Conservation (phyloP, 2,888 invertebrate genomes). For the Cerastoderma edule region DNA sequence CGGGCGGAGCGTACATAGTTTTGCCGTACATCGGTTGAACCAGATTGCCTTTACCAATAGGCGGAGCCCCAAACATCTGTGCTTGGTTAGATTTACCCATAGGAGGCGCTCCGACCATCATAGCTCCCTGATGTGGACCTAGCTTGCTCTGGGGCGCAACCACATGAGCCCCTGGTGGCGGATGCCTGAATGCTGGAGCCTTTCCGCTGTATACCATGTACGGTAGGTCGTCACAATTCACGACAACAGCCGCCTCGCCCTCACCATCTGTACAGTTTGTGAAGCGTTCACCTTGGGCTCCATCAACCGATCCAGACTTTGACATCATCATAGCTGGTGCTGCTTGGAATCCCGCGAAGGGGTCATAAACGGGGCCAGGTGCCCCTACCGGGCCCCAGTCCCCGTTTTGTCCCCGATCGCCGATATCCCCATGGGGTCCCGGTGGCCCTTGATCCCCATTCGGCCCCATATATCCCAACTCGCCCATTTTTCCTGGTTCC, state of each 20-base stretch:
- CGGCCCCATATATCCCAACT: slow-evolving; percentile 41
- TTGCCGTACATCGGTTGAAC: slow-evolving; percentile 26
- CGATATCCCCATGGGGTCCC: slow-evolving; percentile 47
- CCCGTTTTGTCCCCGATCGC: slow-evolving; percentile 40
- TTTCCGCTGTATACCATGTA: slow-evolving; percentile 9
- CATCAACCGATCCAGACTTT: not conserved
- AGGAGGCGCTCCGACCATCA: not conserved
- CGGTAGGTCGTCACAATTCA: not conserved
- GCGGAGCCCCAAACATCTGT: not conserved
- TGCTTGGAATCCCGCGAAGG: slow-evolving; percentile 26
- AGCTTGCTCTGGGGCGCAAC: slow-evolving; percentile 1
- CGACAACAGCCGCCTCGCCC: slow-evolving; percentile 15
- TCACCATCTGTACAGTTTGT: slow-evolving; percentile 16
- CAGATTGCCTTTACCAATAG: not conserved
- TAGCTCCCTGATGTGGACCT: not conserved
- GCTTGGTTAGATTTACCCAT: not conserved
- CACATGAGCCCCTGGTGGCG: slow-evolving; percentile 50
- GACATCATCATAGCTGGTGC: slow-evolving; percentile 23
- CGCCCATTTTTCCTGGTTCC: slow-evolving; percentile 40
- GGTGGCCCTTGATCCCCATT: slow-evolving; percentile 33
- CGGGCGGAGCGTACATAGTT: slow-evolving; percentile 23
- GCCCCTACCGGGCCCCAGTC: slow-evolving; percentile 42
- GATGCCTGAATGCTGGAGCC: slow-evolving; percentile 35
- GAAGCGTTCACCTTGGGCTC: not conserved
- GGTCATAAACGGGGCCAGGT: slow-evolving; percentile 54